Conservation (phyloP, 2,888 invertebrate genomes). For the Apomyelois bistriatella region DNA sequence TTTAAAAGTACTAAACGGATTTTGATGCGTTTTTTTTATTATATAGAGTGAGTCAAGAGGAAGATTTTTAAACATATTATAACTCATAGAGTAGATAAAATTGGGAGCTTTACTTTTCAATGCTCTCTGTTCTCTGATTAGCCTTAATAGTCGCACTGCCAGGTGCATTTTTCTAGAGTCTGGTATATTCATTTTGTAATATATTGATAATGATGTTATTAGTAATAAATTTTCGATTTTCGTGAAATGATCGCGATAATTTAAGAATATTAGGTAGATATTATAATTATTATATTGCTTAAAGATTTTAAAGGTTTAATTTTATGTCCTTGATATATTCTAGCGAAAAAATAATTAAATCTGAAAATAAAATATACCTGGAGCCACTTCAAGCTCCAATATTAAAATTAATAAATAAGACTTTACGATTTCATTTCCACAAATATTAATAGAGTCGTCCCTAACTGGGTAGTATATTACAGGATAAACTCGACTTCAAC, state of each 20-base stretch:
- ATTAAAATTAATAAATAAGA: background rate
- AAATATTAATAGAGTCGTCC: background rate
- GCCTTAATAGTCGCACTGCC: background rate
- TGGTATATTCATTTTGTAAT: background rate
- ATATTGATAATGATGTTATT: background rate
- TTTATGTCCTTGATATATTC: too few species aligned
- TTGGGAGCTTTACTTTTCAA: background rate
- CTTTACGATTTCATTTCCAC: background rate
- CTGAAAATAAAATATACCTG: too few species aligned
- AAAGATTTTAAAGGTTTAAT: too few species aligned
- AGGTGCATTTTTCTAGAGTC: background rate
- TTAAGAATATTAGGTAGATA: too few species aligned
- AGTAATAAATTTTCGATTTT: background rate
- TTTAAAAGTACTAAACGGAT: too few species aligned
- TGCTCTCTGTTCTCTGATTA: background rate
- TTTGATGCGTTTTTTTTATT: too few species aligned
- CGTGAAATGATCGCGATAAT: background rate
- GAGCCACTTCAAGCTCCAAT: too few species aligned
- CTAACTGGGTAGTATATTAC: background rate
- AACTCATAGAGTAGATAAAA: too few species aligned
- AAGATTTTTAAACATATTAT: too few species aligned
- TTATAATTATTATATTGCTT: too few species aligned
- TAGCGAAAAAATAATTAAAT: too few species aligned
- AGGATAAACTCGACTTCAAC: background rate
- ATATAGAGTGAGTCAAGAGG: too few species aligned